A percentile compares a stretch with the other conserved stretches of the same genome.
These are phyloP conservation scores for Odontocolon sp. DNA, from an alignment of 2,888 invertebrate genomes.

Conservation along the genomic window DNA sequence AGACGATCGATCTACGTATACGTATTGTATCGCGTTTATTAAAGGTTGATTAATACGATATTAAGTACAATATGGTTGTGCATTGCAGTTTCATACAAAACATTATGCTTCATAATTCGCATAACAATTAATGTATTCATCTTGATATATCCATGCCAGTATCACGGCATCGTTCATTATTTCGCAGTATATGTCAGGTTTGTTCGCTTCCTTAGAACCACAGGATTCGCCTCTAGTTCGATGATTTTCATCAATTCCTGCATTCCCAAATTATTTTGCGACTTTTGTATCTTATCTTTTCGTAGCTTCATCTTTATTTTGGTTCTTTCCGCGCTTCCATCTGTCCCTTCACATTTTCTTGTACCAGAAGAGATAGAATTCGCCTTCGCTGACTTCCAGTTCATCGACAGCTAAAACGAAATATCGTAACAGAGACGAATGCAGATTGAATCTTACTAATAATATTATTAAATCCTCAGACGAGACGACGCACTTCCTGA, in stretches of 20 bases:
- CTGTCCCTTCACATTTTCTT: constrained; percentile 87
- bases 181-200: constrained; percentile 53
- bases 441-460: too few relatives aligned
- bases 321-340: constrained; percentile 28
- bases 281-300: constrained; percentile 51
- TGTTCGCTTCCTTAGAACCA: constrained; percentile 52
- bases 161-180: constrained; percentile 53
- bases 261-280: constrained; percentile 53
- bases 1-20: constrained; percentile 44
- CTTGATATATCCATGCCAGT: constrained; percentile 55
- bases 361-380: constrained; percentile 96
- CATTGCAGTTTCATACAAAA: constrained; percentile 80
- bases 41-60: constrained; percentile 74
- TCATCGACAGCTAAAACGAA: constrained; percentile 91
- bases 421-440: constrained; percentile 20
- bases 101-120: constrained; percentile 73
- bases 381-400: constrained; percentile 92
- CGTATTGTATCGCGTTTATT: constrained; percentile 73
- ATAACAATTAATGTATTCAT: constrained; percentile 63
- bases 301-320: constrained; percentile 25
- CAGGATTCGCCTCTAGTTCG: constrained; percentile 64
- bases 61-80: constrained; percentile 79
- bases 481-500: constrained; percentile 94
- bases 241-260: constrained; percentile 61
- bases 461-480: too few relatives aligned